phyloP scores from a whole-genome alignment of 2,113 vertebrate species.

The Callithrix jacchus region DNA sequence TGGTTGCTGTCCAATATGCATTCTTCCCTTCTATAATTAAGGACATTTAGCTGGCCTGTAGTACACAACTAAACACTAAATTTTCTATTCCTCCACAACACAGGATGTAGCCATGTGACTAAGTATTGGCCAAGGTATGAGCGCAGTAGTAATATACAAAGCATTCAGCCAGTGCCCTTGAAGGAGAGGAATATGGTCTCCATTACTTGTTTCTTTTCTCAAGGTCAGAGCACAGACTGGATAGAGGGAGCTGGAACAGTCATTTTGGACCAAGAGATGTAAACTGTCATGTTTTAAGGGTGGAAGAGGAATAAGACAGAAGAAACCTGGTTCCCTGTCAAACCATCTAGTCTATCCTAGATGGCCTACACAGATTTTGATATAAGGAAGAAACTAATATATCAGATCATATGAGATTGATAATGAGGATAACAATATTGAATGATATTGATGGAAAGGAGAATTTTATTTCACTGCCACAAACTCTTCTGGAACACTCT shows the following conservation, averaged over 20 bases:
- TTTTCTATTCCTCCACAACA: not conserved
- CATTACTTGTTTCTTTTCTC: not conserved
- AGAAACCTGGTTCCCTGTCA: not conserved
- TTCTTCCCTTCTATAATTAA: not conserved
- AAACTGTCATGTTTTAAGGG: not conserved
- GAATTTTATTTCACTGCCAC: not conserved
- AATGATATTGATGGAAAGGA: not conserved
- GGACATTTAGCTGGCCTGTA: not conserved
- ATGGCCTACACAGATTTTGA: not conserved
- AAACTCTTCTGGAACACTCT: not conserved
- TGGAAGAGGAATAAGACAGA: not conserved
- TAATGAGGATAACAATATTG: not conserved
- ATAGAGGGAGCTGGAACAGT: not conserved
- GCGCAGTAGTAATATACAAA: not conserved
- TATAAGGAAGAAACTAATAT: not conserved
- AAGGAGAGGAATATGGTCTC: not conserved
- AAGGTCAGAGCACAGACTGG: not conserved
- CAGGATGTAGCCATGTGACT: not conserved
- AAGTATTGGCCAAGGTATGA: not conserved
- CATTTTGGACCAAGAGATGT: not conserved
- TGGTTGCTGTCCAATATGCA: not conserved
- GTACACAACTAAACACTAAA: not conserved
- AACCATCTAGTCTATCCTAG: not conserved
- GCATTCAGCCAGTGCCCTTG: not conserved
- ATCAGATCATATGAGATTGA: not conserved